Conservation (phyloP, 2,888 invertebrate genomes). For the Altica lythri region DNA sequence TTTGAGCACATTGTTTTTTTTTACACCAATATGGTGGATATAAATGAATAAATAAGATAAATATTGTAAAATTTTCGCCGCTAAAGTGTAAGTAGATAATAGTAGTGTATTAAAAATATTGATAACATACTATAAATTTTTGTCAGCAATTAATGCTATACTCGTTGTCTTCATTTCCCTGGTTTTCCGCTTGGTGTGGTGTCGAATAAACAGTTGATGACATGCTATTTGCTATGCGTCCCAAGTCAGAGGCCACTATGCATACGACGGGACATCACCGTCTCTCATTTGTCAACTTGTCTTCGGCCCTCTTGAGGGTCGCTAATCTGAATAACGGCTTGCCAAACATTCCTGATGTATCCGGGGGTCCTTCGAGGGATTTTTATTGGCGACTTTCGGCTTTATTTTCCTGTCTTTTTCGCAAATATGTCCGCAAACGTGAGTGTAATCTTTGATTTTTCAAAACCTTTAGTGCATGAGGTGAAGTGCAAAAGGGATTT, state of each 20-base stretch:
- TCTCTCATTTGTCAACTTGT: slow-evolving; percentile 44
- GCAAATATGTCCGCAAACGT: slow-evolving; percentile 34
- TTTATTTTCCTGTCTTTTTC: slow-evolving; percentile 33
- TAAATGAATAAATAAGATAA: no score
- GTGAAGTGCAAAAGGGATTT: no score
- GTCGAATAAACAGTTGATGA: slow-evolving; percentile 40
- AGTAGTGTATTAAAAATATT: not conserved
- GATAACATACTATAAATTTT: no score
- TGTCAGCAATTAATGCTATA: no score
- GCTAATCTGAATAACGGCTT: slow-evolving; percentile 38
- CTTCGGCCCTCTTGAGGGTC: slow-evolving; percentile 31
- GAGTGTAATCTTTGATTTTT: slow-evolving; percentile 25
- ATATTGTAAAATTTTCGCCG: no score
- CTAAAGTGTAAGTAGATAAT: no score
- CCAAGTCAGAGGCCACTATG: slow-evolving; percentile 40
- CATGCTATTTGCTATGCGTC: slow-evolving; percentile 42
- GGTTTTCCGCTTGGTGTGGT: slow-evolving; percentile 15
- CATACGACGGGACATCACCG: slow-evolving; percentile 33
- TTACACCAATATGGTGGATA: no score
- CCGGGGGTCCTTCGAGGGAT: slow-evolving; percentile 33
- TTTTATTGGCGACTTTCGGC: slow-evolving; percentile 35
- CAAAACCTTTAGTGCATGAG: slow-evolving; percentile 2
- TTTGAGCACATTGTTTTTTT: no score
- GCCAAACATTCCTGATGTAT: slow-evolving; percentile 35
- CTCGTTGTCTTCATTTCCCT: no score